Conservation (phyloP, 1,140 invertebrate genomes). For the Papilio aristodemus region DNA sequence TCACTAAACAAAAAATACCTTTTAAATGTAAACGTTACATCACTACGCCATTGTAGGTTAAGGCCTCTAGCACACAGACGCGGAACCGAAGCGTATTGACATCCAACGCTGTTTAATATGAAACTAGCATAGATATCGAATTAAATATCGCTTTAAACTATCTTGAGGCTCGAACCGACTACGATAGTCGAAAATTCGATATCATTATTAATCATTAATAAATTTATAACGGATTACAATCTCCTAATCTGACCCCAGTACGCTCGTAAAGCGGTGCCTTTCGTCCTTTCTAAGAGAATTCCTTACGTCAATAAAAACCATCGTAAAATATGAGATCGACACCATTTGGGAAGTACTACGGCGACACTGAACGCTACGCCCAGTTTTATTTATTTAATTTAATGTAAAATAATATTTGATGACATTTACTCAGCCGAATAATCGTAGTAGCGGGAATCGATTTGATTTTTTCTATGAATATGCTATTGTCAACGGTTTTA, state of each 20-base stretch:
- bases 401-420: slow-evolving; percentile 49
- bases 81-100: too few species aligned
- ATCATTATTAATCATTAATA: slow-evolving; percentile 77
- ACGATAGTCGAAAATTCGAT: slow-evolving; percentile 54
- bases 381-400: slow-evolving; percentile 36
- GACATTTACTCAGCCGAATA: slow-evolving; percentile 42
- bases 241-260: slow-evolving; percentile 54
- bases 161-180: slow-evolving; percentile 30
- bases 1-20: slow-evolving; percentile 23
- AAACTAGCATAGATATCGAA: too few species aligned
- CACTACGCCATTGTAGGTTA: neutral
- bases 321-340: slow-evolving; percentile 66
- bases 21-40: neutral
- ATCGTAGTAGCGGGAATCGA: slow-evolving; percentile 36
- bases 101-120: too few species aligned
- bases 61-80: too few species aligned
- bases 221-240: slow-evolving; percentile 74
- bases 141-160: slow-evolving; percentile 33
- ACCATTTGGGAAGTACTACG: slow-evolving; percentile 54
- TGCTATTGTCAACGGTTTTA: neutral
- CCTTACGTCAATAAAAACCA: slow-evolving; percentile 60
- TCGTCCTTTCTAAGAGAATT: slow-evolving; percentile 57
- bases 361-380: slow-evolving; percentile 36
- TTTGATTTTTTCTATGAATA: slow-evolving; percentile 32
- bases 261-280: slow-evolving; percentile 48